phyloP scores from a whole-genome alignment of 2,888 invertebrate species.

The Platycheirus rosarum region DNA sequence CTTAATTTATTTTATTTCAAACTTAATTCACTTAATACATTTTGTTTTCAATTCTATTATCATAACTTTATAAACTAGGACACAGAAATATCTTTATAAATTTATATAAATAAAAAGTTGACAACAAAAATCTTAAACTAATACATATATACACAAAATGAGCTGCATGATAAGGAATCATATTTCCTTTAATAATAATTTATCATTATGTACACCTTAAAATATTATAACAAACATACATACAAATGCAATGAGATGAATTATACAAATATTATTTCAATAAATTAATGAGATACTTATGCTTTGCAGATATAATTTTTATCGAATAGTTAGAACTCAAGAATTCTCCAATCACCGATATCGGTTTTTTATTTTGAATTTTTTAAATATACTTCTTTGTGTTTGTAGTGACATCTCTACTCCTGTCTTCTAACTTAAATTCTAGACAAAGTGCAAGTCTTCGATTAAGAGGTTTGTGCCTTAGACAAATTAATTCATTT shows the following conservation, averaged over 20 bases:
- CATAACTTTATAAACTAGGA: too few species aligned
- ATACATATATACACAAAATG: not conserved
- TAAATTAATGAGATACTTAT: not conserved
- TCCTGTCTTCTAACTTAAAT: not conserved
- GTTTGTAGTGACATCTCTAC: slow-evolving; percentile 26
- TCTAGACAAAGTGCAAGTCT: slow-evolving; percentile 16
- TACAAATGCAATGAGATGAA: not conserved
- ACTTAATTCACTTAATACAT: too few species aligned
- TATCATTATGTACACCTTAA: too few species aligned
- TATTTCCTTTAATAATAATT: not conserved
- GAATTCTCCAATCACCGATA: not conserved
- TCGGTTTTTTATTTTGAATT: too few species aligned
- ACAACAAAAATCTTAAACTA: not conserved
- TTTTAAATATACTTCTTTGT: slow-evolving; percentile 10
- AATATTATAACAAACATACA: not conserved
- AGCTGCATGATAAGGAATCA: not conserved
- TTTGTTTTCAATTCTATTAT: too few species aligned
- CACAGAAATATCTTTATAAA: too few species aligned
- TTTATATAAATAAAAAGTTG: not conserved
- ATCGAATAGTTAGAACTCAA: not conserved
- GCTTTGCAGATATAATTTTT: not conserved
- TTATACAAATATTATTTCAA: not conserved
- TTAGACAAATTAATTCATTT: slow-evolving; percentile 11
- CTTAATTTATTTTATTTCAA: too few species aligned
- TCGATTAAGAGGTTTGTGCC: slow-evolving; percentile 47